Percentiles rank a stretch among this genome's conserved stretches.
Evolutionary conservation across 2,888 invertebrate species (phyloP).

Genomic region (Mythimna pallens): DNA sequence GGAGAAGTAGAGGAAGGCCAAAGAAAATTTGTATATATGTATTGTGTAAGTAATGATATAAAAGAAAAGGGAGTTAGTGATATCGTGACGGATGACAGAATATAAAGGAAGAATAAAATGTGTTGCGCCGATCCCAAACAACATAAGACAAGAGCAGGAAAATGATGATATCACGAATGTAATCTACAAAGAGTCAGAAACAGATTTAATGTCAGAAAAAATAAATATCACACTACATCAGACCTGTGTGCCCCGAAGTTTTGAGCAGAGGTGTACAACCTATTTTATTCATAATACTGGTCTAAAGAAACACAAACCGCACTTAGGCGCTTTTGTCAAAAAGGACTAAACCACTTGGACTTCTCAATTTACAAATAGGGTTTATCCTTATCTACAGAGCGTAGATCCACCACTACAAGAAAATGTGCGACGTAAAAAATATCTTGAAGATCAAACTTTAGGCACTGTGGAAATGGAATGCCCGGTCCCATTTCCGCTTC

Average conservation of each 20-base stretch:
- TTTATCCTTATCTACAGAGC: slow-evolving; percentile 24
- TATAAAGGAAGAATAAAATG: too few species aligned
- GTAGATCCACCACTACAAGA: slow-evolving; percentile 12
- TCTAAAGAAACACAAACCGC: neutral
- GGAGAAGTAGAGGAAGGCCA: too few species aligned
- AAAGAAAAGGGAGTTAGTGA: too few species aligned
- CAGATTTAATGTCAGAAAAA: neutral
- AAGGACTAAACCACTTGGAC: slow-evolving; percentile 3
- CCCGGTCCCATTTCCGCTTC: slow-evolving; percentile 59
- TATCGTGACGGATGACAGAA: too few species aligned
- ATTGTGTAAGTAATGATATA: too few species aligned
- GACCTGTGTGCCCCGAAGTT: neutral
- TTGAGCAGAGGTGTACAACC: neutral
- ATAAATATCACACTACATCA: neutral
- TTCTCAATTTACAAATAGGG: slow-evolving; percentile 40
- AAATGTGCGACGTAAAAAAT: slow-evolving; percentile 41
- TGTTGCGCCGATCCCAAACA: too few species aligned
- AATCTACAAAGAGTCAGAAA: neutral
- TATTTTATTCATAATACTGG: neutral
- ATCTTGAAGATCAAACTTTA: slow-evolving; percentile 50
- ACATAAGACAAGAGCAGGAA: too few species aligned
- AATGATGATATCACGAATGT: neutral
- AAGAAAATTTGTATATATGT: too few species aligned
- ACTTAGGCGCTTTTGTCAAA: neutral
- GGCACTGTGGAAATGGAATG: slow-evolving; percentile 57